Evolutionary conservation across 2,797 vertebrate genomes (phyloP).

Genomic region (Catharus ustulatus): DNA sequence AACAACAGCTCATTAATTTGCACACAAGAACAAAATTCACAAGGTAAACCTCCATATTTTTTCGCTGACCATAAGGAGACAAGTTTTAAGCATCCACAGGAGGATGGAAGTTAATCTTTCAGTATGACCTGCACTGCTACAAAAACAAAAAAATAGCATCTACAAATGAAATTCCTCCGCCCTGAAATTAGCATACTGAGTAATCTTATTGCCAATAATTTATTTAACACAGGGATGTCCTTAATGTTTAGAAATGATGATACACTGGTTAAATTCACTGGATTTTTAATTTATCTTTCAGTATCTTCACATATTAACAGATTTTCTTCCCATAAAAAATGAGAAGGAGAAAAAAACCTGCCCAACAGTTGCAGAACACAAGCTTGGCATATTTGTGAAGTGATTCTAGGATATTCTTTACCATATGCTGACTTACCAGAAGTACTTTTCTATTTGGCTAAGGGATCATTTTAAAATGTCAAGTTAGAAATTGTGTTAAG

Average conservation of each 20-base stretch:
- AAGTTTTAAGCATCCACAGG: slow-evolving; percentile 7
- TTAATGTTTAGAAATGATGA: neutral
- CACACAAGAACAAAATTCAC: slow-evolving; percentile 14
- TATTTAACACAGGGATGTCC: neutral
- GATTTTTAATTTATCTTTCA: slow-evolving; percentile 28
- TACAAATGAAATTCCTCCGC: neutral
- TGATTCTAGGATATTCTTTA: slow-evolving; percentile 70
- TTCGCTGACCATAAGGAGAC: slow-evolving; percentile 1
- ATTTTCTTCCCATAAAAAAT: slow-evolving; percentile 55
- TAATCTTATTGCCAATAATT: neutral
- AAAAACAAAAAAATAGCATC: slow-evolving; percentile 41
- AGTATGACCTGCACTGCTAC: slow-evolving; percentile 38
- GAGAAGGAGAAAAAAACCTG: slow-evolving; percentile 44
- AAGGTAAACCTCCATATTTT: slow-evolving; percentile 34
- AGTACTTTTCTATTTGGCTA: slow-evolving; percentile 62
- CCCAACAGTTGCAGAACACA: slow-evolving; percentile 62
- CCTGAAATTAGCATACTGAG: neutral
- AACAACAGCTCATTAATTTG: slow-evolving; percentile 53
- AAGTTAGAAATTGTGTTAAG: slow-evolving; percentile 39
- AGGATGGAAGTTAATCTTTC: slow-evolving; percentile 3
- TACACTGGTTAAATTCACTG: neutral
- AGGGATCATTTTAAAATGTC: slow-evolving; percentile 64
- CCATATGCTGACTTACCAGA: slow-evolving; percentile 67
- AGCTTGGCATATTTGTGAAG: slow-evolving; percentile 64
- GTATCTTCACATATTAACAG: slow-evolving; percentile 41